Percentiles rank a stretch among this genome's conserved stretches.
Evolutionary conservation across 2,888 invertebrate genomes (phyloP).

Genomic region (Macrosoma leucophasiata): DNA sequence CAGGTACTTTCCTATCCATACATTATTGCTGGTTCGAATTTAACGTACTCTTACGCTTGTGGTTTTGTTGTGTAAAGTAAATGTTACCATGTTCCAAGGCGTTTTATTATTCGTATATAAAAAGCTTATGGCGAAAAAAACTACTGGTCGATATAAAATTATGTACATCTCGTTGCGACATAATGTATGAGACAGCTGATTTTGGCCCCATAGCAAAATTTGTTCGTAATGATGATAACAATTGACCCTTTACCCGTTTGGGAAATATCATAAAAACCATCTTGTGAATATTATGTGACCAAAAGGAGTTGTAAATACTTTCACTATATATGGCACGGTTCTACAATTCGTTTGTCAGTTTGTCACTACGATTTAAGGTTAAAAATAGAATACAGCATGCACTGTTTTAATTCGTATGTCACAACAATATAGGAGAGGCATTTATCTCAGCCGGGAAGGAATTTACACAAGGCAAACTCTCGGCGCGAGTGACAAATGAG

Average conservation of each 20-base stretch:
- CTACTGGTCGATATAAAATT: no score
- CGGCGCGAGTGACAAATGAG: conserved; percentile 69
- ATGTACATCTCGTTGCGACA: no score
- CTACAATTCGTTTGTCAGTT: background rate
- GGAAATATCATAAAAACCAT: background rate
- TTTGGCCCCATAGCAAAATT: no score
- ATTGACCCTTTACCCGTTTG: background rate
- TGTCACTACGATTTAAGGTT: conserved; percentile 4
- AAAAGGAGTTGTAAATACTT: background rate
- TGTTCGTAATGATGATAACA: no score
- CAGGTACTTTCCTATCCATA: conserved; percentile 4
- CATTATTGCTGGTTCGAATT: no score
- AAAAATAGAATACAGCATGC: no score
- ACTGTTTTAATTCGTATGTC: conserved; percentile 25
- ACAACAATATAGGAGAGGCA: conserved; percentile 46
- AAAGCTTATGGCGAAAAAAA: no score
- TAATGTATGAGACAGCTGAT: no score
- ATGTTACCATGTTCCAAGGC: no score
- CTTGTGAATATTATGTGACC: background rate
- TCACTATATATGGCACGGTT: conserved; percentile 1
- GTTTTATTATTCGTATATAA: conserved; percentile 5
- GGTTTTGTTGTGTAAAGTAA: no score
- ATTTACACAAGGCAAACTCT: conserved; percentile 63
- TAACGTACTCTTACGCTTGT: no score
- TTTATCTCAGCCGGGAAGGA: conserved; percentile 58